A percentile compares a stretch with the other conserved stretches of the same genome.
Conservation (phyloP, 2,797 vertebrate genomes). For the Falco naumanni region DNA sequence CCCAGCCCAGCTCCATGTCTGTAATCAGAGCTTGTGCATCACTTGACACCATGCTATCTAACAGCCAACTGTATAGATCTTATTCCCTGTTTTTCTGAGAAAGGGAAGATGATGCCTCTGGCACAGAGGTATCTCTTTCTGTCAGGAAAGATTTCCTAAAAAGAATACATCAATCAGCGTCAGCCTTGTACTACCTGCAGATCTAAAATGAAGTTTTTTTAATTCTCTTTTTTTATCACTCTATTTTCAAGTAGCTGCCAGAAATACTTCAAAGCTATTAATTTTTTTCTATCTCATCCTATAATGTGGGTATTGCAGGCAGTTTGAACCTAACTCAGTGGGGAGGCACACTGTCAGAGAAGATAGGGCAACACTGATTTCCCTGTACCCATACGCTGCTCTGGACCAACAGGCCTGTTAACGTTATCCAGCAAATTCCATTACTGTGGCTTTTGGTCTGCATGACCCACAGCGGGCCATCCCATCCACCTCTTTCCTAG, state of each 20-base stretch:
- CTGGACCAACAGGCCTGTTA: not conserved
- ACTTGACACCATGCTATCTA: not conserved
- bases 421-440: not conserved
- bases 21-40: not conserved
- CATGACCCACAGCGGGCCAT: not conserved
- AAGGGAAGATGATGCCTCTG: not conserved
- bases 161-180: not conserved
- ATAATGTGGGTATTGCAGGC: not conserved
- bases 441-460: not conserved
- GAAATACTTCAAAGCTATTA: not conserved
- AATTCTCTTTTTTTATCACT: not conserved
- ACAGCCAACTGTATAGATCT: not conserved
- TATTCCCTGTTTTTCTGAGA: not conserved
- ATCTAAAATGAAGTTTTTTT: not conserved
- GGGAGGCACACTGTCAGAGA: not conserved
- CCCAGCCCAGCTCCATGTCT: not conserved
- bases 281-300: not conserved
- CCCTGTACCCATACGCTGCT: not conserved
- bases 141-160: constrained; percentile 22
- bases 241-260: not conserved
- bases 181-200: not conserved
- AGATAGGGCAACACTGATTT: not conserved
- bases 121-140: not conserved
- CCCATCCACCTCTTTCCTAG: not conserved
- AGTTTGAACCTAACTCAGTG: not conserved